These are phyloP conservation scores for Gastracanthus pulcherrimus DNA, from an alignment of 2,888 invertebrate genomes.

Conservation along the genomic window DNA sequence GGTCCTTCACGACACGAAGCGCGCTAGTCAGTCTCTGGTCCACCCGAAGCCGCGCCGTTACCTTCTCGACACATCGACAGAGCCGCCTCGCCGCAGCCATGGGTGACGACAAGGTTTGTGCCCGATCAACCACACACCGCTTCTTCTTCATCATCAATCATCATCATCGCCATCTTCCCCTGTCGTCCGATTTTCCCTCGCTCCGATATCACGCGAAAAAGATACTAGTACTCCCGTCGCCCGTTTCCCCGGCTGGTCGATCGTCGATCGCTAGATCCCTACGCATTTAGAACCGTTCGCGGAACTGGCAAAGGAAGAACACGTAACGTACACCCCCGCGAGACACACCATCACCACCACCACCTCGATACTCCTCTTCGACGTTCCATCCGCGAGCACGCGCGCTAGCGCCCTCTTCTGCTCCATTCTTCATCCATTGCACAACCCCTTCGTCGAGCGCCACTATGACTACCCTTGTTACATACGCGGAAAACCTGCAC, in stretches of 20 bases:
- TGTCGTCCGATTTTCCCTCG: not conserved
- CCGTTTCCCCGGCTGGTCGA: not conserved
- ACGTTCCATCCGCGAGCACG: too few species aligned
- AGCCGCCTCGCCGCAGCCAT: slow-evolving; percentile 67
- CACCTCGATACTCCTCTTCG: too few species aligned
- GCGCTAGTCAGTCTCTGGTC: slow-evolving; percentile 81
- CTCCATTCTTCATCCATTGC: slow-evolving; percentile 18
- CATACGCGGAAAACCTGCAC: too few species aligned
- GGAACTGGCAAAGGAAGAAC: too few species aligned
- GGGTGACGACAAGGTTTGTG: slow-evolving; percentile 76
- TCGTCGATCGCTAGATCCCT: too few species aligned
- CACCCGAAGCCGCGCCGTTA: slow-evolving; percentile 83
- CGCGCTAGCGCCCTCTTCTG: slow-evolving; percentile 48
- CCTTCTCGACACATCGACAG: slow-evolving; percentile 78
- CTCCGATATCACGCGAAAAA: not conserved
- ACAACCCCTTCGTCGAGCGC: too few species aligned
- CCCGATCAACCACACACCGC: slow-evolving; percentile 1
- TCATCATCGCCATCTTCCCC: not conserved
- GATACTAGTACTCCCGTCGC: not conserved
- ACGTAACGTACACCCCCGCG: too few species aligned
- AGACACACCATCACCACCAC: too few species aligned
- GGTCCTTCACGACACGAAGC: slow-evolving; percentile 73
- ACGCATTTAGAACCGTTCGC: too few species aligned
- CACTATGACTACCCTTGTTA: too few species aligned
- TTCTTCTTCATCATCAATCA: not conserved